Conservation (phyloP, 2,888 invertebrate genomes). For the Lagria hirta region DNA sequence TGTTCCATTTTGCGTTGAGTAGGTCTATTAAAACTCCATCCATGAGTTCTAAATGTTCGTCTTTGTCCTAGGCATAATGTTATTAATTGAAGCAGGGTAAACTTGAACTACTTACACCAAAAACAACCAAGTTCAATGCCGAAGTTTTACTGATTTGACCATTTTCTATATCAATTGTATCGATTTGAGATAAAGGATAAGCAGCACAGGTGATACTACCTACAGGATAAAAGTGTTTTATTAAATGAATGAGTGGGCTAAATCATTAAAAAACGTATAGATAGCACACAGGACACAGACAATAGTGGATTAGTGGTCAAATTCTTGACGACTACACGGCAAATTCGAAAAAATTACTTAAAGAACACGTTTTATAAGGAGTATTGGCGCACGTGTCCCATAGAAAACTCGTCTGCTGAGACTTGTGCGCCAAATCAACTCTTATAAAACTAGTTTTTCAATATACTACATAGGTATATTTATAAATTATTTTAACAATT, state of each 20-base stretch:
- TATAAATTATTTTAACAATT: too few relatives aligned
- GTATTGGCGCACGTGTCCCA: too few relatives aligned
- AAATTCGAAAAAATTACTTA: not conserved
- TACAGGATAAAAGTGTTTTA: constrained; percentile 39
- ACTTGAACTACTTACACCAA: constrained; percentile 88
- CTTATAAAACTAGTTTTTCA: too few relatives aligned
- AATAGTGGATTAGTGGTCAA: too few relatives aligned
- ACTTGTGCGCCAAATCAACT: too few relatives aligned
- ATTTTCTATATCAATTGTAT: constrained; percentile 89
- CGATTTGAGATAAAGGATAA: constrained; percentile 91
- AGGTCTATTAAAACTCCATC: constrained; percentile 93
- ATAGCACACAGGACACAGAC: too few relatives aligned
- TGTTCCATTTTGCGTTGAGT: constrained; percentile 96
- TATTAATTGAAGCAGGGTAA: too few relatives aligned
- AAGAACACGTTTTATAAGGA: too few relatives aligned
- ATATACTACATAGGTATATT: too few relatives aligned
- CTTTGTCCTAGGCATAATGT: constrained; percentile 70
- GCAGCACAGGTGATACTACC: constrained; percentile 94
- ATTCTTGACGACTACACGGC: too few relatives aligned
- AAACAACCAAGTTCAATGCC: constrained; percentile 92
- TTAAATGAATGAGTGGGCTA: constrained; percentile 4
- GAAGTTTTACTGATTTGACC: constrained; percentile 95
- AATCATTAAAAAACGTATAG: too few relatives aligned
- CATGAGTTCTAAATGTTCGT: constrained; percentile 91
- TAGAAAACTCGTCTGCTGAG: too few relatives aligned